phyloP scores from a whole-genome alignment of 2,888 invertebrate genomes.

The Ophion slaviceki region DNA sequence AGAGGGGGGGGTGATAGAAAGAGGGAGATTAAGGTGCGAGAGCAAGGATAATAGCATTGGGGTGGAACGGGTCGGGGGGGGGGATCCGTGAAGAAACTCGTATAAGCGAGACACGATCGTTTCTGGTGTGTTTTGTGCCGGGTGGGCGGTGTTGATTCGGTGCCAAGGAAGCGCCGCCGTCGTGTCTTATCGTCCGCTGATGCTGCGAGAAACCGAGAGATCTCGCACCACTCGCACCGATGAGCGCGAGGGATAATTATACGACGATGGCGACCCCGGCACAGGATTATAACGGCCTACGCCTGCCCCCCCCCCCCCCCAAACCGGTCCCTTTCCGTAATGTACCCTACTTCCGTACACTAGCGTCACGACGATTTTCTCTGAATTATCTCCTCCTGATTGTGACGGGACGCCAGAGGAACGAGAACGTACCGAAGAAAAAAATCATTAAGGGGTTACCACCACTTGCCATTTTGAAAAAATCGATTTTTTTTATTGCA shows the following conservation, averaged over 20 bases:
- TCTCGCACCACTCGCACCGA: conserved; percentile 27
- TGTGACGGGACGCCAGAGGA: too few species aligned
- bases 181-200: conserved; percentile 27
- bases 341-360: too few species aligned
- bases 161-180: conserved; percentile 1
- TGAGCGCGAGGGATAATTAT: conserved; percentile 53
- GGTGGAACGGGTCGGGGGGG: not conserved
- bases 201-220: conserved; percentile 45
- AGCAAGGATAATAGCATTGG: conserved; percentile 8
- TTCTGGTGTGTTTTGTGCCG: conserved; percentile 21
- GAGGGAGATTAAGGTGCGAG: not conserved
- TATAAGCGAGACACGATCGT: conserved; percentile 24
- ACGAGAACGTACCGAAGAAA: too few species aligned
- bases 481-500: too few species aligned
- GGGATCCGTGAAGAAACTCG: conserved; percentile 21
- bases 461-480: too few species aligned
- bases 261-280: not conserved
- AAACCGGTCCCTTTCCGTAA: too few species aligned
- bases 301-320: too few species aligned
- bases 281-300: not conserved
- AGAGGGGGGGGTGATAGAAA: not conserved
- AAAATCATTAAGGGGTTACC: too few species aligned
- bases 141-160: conserved; percentile 34
- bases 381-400: too few species aligned
- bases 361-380: too few species aligned